Evolutionary conservation across 2,797 vertebrate genomes (phyloP), one percentile per base, ranked within the genome.

Genomic region (Zalophus californianus): DNA sequence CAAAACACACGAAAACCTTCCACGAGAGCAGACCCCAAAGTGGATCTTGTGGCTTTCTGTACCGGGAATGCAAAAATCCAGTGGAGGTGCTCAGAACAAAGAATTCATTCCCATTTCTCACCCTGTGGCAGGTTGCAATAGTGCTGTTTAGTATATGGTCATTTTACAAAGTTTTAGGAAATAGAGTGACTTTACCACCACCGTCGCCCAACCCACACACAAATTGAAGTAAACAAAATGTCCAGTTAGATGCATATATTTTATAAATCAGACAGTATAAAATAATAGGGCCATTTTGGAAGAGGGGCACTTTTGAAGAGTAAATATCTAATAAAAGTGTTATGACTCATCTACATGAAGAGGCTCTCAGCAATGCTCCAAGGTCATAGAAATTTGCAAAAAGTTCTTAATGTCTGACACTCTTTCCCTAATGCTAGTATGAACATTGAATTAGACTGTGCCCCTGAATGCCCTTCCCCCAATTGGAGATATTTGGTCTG

Each of bases 111-210:
- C 6, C 2, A 15, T 87, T 85, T 25, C 94, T 77, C 35, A 62
- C 12, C 7, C 1, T 25, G 35, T 50, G 91, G 25, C 15, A 54
- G 29, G 18, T 83, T 75, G 18, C 14, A 83, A 62, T 54, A 62
- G 0, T 60, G 3, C 1, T 86, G 27, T 56, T 80, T 77, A 15
- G 41, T 41, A 60, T 64, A 54, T 1, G 35, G 15, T 68, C 8
- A 2, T 86, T 95, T 89, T 79, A 80, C 27, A 94, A 78, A 94
- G n/a, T 91, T 70, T 4, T 64, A 72, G 56, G 29, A 77, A 94
- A 84, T 91, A 60, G 32, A 80, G 38, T 38, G 5, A 83, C n/a
- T 77, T 87, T 3, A 58, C 25, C 35, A 79, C 56, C 23, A 54
- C 56, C 18, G 18, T 90, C 3, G 0, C 38, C 35, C 72, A 86